A percentile compares a stretch with the other conserved stretches of the same genome.
phyloP scores from a whole-genome alignment of 2,888 invertebrate species.

The Athripsodes cinereus region DNA sequence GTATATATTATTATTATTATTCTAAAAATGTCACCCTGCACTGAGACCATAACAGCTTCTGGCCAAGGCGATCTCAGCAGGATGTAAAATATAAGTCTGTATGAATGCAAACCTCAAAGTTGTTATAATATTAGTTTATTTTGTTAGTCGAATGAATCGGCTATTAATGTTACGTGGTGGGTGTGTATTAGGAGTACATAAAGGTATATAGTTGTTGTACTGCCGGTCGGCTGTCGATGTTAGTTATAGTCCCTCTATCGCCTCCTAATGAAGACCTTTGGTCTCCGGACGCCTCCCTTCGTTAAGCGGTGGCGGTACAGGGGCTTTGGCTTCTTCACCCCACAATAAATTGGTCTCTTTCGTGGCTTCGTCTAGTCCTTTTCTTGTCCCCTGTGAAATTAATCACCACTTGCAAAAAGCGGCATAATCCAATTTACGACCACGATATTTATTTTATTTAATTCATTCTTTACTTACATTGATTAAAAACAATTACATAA shows the following conservation, averaged over 20 bases:
- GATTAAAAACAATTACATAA: too few species aligned
- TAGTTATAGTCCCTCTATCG: constrained; percentile 1
- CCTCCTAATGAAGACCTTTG: constrained; percentile 53
- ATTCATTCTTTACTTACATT: too few species aligned
- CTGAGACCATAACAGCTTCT: too few species aligned
- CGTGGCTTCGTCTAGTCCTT: constrained; percentile 17
- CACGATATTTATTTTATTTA: not conserved
- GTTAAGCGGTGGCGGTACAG: constrained; percentile 40
- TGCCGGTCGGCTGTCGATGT: constrained; percentile 36
- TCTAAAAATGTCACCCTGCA: too few species aligned
- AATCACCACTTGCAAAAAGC: not conserved
- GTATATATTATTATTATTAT: too few species aligned
- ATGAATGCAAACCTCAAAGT: constrained; percentile 30
- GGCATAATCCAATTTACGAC: not conserved
- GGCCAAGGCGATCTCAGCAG: too few species aligned
- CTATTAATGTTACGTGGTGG: constrained; percentile 38
- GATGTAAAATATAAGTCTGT: too few species aligned
- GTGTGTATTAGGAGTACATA: too few species aligned
- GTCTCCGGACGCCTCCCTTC: constrained; percentile 47
- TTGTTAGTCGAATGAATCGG: constrained; percentile 45
- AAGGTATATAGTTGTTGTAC: constrained; percentile 38
- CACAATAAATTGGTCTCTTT: constrained; percentile 23
- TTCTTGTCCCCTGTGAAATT: constrained; percentile 1
- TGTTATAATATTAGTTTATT: not conserved
- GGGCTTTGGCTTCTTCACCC: not conserved